Evolutionary conservation across 2,797 vertebrate genomes (phyloP), one percentile per base, ranked within the genome.

Genomic region (Lepilemur septentrionalis): DNA sequence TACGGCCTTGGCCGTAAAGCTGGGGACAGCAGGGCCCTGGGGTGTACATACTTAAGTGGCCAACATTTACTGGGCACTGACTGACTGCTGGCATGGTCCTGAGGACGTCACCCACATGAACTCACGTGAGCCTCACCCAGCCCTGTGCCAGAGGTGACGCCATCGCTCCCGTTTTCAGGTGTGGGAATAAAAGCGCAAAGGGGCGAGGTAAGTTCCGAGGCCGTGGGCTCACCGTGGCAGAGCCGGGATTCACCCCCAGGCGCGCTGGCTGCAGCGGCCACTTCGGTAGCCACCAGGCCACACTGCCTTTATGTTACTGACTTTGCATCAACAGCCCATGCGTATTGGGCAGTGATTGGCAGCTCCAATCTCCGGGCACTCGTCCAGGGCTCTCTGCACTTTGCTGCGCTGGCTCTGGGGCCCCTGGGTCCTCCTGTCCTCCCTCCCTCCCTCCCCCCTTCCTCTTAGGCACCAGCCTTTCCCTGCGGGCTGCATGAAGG

Each of bases 241-340:
- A 48, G 72, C 69, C 2, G n/a, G 70, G 57, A 9, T 35, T 43
- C 7, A 2, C n/a, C 32, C 35, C 57, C 10, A 4, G 89, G 76
- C 1, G 2, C 12, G 28, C 89, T 28, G 82, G 55, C 38, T 50
- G 25, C 50, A 18, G 55, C 55, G 48, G n/a, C 43, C 48, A 13
- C 63, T 1, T 69, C 76, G 67, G 25, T n/a, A 5, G 61, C 46
- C 15, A 41, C 52, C 30, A 46, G 41, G 57, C 57, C 57, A 22
- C 17, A 41, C 46, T 41, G 20, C 57, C 61, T 61, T 4, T 43
- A 20, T 20, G 46, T 2, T 20, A 32, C 25, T 20, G 2, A 4
- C 35, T 5, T n/a, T 10, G 23, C 0, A 0, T 18, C 23, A 18
- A 17, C 2, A 2, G 35, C n/a, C 76, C n/a, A 0, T 0, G 22